Evolutionary conservation across 2,888 invertebrate species (phyloP).

Genomic region (Cosmopolites sordidus): DNA sequence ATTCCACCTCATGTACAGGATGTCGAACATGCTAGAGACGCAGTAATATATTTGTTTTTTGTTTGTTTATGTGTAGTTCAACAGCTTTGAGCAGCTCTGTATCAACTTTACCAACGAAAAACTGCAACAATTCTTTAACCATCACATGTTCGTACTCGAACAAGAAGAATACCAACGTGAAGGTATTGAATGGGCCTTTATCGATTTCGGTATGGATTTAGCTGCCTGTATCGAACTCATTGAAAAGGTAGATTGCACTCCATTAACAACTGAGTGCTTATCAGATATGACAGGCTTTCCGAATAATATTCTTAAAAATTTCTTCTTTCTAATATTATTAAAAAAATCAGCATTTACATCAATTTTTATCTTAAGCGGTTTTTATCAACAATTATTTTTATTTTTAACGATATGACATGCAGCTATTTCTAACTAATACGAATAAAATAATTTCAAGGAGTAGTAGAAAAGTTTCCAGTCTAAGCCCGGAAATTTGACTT

Average conservation of each 20-base stretch:
- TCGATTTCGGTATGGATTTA: constrained; percentile 91
- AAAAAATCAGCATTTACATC: too few relatives aligned
- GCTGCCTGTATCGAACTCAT: constrained; percentile 77
- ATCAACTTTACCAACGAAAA: constrained; percentile 94
- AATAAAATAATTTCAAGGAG: too few relatives aligned
- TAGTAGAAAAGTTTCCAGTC: too few relatives aligned
- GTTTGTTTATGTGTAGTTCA: constrained; percentile 56
- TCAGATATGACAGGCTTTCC: too few relatives aligned
- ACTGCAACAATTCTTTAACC: constrained; percentile 92
- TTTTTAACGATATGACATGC: too few relatives aligned
- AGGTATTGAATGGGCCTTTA: constrained; percentile 89
- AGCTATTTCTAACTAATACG: too few relatives aligned
- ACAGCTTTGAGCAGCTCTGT: constrained; percentile 90
- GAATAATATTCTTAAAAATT: too few relatives aligned
- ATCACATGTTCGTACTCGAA: constrained; percentile 91
- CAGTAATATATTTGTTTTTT: constrained; percentile 32
- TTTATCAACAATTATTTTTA: too few relatives aligned
- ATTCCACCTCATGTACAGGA: constrained; percentile 37
- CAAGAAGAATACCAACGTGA: constrained; percentile 90
- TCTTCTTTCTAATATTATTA: too few relatives aligned
- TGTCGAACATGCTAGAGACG: constrained; percentile 29
- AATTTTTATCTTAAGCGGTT: too few relatives aligned
- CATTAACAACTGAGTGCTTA: too few relatives aligned
- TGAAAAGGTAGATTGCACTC: constrained; percentile 67
- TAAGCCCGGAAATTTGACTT: too few relatives aligned